Conservation (phyloP, 1,140 invertebrate species). For the Magallana gigas region DNA sequence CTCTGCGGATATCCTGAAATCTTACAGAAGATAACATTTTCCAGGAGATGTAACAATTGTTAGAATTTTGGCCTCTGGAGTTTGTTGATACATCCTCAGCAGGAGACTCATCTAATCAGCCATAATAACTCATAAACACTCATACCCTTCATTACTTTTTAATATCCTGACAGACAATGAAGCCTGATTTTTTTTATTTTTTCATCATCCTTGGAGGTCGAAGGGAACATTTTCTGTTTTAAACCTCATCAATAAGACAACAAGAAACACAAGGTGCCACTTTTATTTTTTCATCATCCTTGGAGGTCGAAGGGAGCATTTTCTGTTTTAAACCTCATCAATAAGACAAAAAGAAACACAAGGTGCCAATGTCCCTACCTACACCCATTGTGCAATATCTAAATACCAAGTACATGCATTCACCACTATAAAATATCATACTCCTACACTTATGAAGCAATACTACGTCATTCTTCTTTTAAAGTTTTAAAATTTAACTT, state of each 20-base stretch:
- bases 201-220: too few species aligned
- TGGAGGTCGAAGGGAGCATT: too few species aligned
- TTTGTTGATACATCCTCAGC: not conserved
- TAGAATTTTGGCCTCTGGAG: not conserved
- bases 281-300: too few species aligned
- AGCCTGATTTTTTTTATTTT: too few species aligned
- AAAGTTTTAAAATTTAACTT: not conserved
- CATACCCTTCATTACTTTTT: not conserved
- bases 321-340: too few species aligned
- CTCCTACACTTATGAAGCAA: not conserved
- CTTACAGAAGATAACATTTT: slow-evolving; percentile 3
- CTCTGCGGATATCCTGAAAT: not conserved
- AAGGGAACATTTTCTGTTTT: too few species aligned
- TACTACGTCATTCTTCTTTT: too few species aligned
- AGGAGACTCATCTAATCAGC: slow-evolving; percentile 1
- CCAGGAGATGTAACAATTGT: not conserved
- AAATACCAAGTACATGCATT: not conserved
- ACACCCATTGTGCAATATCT: too few species aligned
- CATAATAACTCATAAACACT: not conserved
- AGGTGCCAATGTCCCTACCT: too few species aligned
- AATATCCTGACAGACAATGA: not conserved
- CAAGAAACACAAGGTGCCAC: too few species aligned
- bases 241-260: too few species aligned
- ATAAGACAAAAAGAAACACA: too few species aligned
- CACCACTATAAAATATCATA: not conserved